Evolutionary conservation across 2,113 vertebrate genomes (phyloP).

Genomic region (Cynocephalus volans): DNA sequence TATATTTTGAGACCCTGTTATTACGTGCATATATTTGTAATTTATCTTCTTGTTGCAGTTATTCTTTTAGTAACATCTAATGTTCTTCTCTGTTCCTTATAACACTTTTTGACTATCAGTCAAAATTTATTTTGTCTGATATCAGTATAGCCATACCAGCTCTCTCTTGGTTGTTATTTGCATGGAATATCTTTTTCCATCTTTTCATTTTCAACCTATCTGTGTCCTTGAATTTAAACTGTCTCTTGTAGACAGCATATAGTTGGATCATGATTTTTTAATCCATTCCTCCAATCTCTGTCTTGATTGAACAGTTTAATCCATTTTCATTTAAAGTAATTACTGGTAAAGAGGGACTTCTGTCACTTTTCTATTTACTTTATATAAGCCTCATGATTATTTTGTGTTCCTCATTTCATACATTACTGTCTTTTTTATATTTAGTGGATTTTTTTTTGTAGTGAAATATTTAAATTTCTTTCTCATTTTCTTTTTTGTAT

Average conservation of each 20-base stretch:
- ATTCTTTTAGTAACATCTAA: neutral
- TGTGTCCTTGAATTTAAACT: neutral
- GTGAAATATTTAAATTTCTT: no score
- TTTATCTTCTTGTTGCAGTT: neutral
- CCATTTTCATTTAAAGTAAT: neutral
- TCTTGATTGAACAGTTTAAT: neutral
- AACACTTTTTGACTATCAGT: neutral
- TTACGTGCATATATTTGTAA: neutral
- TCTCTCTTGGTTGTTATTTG: neutral
- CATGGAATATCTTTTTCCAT: neutral
- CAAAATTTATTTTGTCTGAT: neutral
- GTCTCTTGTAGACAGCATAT: neutral
- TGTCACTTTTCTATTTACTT: neutral
- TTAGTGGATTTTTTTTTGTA: no score
- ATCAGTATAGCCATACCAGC: neutral
- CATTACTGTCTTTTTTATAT: no score
- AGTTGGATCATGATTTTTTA: neutral
- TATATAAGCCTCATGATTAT: no score
- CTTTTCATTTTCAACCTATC: neutral
- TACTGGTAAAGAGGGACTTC: neutral
- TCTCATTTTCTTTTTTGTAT: no score
- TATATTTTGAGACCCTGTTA: neutral
- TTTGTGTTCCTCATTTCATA: no score
- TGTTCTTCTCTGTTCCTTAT: neutral
- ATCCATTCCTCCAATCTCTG: neutral